Evolutionary conservation across 1,140 invertebrate genomes (phyloP).

Genomic region (Drosophila orosa): DNA sequence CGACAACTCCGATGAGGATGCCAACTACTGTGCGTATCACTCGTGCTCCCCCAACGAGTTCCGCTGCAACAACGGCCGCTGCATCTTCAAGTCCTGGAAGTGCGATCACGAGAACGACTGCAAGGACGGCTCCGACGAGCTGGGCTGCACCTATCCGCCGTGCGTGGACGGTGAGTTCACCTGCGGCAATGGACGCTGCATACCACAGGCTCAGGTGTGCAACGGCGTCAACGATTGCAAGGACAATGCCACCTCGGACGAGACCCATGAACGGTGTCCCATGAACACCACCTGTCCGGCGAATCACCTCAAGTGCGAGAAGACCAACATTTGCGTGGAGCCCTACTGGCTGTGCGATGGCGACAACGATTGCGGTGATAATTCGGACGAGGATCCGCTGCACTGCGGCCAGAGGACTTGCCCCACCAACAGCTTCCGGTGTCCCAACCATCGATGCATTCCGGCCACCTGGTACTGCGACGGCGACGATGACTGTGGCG

Average conservation of each 20-base stretch:
- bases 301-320: slow-evolving; percentile 95
- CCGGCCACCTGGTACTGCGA: slow-evolving; percentile 97
- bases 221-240: slow-evolving; percentile 98
- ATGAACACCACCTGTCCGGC: slow-evolving; percentile 93
- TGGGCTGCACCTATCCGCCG: slow-evolving; percentile 94
- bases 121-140: slow-evolving; percentile 95
- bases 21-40: slow-evolving; percentile 96
- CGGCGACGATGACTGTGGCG: slow-evolving; percentile 93
- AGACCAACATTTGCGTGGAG: slow-evolving; percentile 97
- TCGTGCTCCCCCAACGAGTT: slow-evolving; percentile 97
- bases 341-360: slow-evolving; percentile 97
- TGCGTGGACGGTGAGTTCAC: slow-evolving; percentile 97
- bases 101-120: slow-evolving; percentile 98
- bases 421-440: slow-evolving; percentile 95
- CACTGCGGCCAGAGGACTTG: slow-evolving; percentile 95
- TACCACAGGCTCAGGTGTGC: slow-evolving; percentile 93
- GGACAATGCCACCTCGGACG: slow-evolving; percentile 95
- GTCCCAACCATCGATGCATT: slow-evolving; percentile 93
- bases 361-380: slow-evolving; percentile 98
- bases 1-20: slow-evolving; percentile 97
- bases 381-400: slow-evolving; percentile 95
- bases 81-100: slow-evolving; percentile 97
- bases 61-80: slow-evolving; percentile 96
- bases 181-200: slow-evolving; percentile 95
- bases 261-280: slow-evolving; percentile 94